phyloP scores from a whole-genome alignment of 2,888 invertebrate genomes.

The Chrysolina oricalcia region DNA sequence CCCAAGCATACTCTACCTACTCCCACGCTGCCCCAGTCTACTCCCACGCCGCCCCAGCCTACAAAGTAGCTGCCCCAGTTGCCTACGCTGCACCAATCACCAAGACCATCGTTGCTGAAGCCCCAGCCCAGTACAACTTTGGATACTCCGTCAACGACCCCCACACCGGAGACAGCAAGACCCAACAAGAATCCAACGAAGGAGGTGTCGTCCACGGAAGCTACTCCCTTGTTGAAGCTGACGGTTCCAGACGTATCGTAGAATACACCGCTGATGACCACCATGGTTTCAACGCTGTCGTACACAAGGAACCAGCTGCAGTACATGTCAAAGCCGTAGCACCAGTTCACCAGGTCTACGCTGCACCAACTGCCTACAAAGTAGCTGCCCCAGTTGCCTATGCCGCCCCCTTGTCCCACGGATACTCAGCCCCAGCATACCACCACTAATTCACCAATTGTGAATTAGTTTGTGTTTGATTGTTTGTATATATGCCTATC shows the following conservation, averaged over 20 bases:
- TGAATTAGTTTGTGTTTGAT: neutral
- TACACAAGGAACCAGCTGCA: constrained; percentile 68
- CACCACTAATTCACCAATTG: constrained; percentile 12
- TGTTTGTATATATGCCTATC: constrained; percentile 1
- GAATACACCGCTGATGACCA: constrained; percentile 74
- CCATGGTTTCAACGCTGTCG: constrained; percentile 74
- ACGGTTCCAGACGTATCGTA: constrained; percentile 73
- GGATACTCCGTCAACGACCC: constrained; percentile 60
- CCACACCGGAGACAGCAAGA: constrained; percentile 74
- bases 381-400: constrained; percentile 50
- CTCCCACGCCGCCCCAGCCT: constrained; percentile 63
- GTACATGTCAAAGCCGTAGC: constrained; percentile 56
- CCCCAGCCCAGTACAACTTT: constrained; percentile 60
- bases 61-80: constrained; percentile 53
- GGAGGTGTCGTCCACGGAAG: constrained; percentile 73
- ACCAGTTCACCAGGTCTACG: neutral
- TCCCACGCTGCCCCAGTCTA: neutral
- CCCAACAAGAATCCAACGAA: constrained; percentile 77
- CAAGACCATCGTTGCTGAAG: constrained; percentile 56
- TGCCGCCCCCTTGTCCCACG: constrained; percentile 31
- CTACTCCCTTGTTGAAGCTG: constrained; percentile 74
- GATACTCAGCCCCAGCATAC: constrained; percentile 10
- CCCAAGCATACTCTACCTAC: too few species aligned
- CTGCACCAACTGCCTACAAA: constrained; percentile 37
- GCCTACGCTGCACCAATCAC: constrained; percentile 67